Conservation (phyloP, 2,113 vertebrate species). For the Conger conger region DNA sequence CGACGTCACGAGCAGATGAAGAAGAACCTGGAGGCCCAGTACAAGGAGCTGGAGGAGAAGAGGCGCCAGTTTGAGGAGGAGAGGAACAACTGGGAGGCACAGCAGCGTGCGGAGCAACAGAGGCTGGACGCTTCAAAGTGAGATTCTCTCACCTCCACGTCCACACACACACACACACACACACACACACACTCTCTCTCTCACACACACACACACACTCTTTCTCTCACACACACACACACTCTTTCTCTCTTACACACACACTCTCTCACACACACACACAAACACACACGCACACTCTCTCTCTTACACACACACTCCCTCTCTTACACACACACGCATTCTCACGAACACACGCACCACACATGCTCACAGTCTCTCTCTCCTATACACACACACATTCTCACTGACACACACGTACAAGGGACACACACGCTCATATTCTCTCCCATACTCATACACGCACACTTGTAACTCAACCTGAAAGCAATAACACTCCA, state of each 20-base stretch:
- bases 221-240: neutral
- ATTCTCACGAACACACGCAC: neutral
- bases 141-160: slow-evolving; percentile 36
- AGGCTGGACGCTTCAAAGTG: slow-evolving; percentile 77
- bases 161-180: neutral
- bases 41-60: slow-evolving; percentile 79
- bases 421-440: neutral
- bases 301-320: no score
- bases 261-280: neutral
- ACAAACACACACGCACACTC: neutral
- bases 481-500: no score
- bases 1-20: slow-evolving; percentile 79
- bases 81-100: slow-evolving; percentile 72
- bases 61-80: slow-evolving; percentile 71
- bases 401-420: neutral
- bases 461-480: neutral
- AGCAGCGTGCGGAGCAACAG: slow-evolving; percentile 78
- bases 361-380: neutral
- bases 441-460: neutral
- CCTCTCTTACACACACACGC: no score
- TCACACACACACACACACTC: neutral
- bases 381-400: neutral
- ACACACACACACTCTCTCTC: neutral
- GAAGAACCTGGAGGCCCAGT: slow-evolving; percentile 76
- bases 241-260: neutral